Conservation (phyloP, 2,113 vertebrate genomes). For the Pandion haliaetus region DNA sequence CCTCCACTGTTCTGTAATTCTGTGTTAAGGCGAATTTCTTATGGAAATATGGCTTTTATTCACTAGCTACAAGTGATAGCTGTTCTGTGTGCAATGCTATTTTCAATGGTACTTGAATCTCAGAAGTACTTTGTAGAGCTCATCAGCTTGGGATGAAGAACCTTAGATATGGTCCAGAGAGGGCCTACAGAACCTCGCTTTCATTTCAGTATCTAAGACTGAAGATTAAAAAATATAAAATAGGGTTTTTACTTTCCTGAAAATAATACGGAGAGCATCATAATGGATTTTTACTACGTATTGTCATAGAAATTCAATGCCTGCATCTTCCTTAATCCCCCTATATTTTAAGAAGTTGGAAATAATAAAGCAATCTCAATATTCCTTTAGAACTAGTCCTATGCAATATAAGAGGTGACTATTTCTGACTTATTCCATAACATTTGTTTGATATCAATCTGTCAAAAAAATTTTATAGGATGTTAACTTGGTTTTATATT, state of each 20-base stretch:
- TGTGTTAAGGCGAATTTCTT: background rate
- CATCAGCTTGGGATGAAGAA: background rate
- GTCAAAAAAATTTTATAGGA: background rate
- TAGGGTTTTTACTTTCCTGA: background rate
- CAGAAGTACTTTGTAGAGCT: background rate
- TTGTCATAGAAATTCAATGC: background rate
- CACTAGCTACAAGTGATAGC: background rate
- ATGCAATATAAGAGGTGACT: background rate
- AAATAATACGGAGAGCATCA: background rate
- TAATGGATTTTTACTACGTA: background rate
- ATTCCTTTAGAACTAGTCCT: background rate
- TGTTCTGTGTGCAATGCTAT: background rate
- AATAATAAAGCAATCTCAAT: background rate
- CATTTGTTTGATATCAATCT: background rate
- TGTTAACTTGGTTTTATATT: background rate
- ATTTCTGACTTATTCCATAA: background rate
- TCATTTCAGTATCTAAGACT: background rate
- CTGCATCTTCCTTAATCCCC: background rate
- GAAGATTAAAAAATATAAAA: background rate
- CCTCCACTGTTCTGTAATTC: background rate
- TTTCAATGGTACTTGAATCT: background rate
- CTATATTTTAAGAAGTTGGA: background rate
- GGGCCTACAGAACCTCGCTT: background rate
- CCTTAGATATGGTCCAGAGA: background rate
- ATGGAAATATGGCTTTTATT: background rate